A percentile compares a stretch with the other conserved stretches of the same genome.
phyloP scores from a whole-genome alignment of 2,888 invertebrate genomes.

The Gryllus longicercus region DNA sequence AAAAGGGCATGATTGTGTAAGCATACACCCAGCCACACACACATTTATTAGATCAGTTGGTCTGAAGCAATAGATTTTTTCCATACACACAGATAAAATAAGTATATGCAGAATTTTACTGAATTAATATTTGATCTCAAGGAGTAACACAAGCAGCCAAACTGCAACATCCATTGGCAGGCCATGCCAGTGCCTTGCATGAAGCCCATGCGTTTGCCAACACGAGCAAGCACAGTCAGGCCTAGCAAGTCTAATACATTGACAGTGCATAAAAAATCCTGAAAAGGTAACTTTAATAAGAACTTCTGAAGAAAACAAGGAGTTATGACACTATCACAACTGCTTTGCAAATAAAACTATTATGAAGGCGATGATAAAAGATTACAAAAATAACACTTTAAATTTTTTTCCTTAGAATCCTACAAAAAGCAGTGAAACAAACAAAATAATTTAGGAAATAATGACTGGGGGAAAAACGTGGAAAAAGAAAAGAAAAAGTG shows the following conservation, averaged over 20 bases:
- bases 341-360: too few relatives aligned
- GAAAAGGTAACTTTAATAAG: too few relatives aligned
- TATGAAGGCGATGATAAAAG: too few relatives aligned
- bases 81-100: neutral
- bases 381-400: too few relatives aligned
- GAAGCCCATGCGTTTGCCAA: conserved; percentile 7
- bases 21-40: neutral
- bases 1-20: neutral
- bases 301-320: too few relatives aligned
- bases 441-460: too few relatives aligned
- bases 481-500: too few relatives aligned
- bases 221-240: neutral
- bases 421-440: too few relatives aligned
- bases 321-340: too few relatives aligned
- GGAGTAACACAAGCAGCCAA: neutral
- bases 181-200: neutral
- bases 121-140: conserved; percentile 1
- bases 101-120: neutral
- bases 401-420: too few relatives aligned
- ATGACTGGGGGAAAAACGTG: too few relatives aligned
- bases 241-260: neutral
- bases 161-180: conserved; percentile 17
- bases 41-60: neutral
- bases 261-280: too few relatives aligned
- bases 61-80: neutral